Evolutionary conservation across 2,888 invertebrate genomes (phyloP).

Genomic region (Dysmachus trigonus): DNA sequence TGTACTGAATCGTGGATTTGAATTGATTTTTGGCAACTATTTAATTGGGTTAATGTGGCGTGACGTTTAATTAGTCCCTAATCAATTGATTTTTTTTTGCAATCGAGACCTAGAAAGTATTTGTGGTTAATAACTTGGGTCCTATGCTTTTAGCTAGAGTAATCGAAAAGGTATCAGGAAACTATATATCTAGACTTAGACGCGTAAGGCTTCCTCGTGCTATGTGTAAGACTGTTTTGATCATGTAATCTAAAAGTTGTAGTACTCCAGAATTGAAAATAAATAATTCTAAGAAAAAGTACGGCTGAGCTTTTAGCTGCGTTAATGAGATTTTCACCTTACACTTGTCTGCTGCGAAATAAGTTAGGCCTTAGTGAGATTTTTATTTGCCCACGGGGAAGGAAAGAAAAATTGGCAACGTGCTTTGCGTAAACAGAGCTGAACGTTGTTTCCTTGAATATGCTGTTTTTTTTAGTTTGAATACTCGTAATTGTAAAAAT

Average conservation of each 20-base stretch:
- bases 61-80: neutral
- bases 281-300: neutral
- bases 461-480: too few species aligned
- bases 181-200: neutral
- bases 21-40: constrained; percentile 18
- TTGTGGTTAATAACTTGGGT: neutral
- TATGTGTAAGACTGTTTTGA: neutral
- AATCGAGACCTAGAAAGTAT: neutral
- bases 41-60: constrained; percentile 12
- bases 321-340: neutral
- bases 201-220: neutral
- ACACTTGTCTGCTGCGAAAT: neutral
- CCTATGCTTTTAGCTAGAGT: neutral
- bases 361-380: neutral
- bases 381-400: neutral
- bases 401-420: neutral
- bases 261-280: neutral
- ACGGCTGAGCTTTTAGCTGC: neutral
- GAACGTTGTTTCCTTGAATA: too few species aligned
- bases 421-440: neutral
- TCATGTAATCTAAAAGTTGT: neutral
- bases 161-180: neutral
- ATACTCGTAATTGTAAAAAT: too few species aligned
- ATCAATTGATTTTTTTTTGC: neutral
- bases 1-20: neutral